Conservation (phyloP, 1,140 invertebrate species). For the Oedothorax gibbosus region DNA sequence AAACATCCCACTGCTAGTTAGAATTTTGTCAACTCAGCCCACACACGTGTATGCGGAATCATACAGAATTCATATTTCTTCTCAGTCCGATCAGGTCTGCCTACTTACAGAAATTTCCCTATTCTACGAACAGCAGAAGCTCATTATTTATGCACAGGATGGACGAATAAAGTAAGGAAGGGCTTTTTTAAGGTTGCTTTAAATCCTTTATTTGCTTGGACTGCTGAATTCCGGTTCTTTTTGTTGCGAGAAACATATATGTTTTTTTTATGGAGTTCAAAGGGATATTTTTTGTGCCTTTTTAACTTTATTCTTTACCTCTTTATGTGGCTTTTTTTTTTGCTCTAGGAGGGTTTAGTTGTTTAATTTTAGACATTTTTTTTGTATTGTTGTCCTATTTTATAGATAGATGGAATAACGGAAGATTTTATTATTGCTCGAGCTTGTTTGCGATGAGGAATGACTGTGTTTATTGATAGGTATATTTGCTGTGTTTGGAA, state of each 20-base stretch:
- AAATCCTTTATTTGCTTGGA: neutral
- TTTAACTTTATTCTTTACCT: no score
- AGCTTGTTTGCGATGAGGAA: no score
- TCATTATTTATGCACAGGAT: neutral
- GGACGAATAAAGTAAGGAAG: neutral
- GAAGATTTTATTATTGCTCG: no score
- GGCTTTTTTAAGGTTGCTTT: neutral
- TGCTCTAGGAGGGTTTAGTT: no score
- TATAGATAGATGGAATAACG: no score
- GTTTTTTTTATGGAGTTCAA: neutral
- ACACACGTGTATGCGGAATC: neutral
- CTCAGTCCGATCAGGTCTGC: neutral
- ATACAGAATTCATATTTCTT: constrained; percentile 28
- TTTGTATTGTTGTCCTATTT: no score
- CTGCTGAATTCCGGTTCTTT: neutral
- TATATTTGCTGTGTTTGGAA: no score
- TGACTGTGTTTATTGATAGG: no score
- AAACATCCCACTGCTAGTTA: no score
- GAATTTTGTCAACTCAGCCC: no score
- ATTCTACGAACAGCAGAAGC: neutral
- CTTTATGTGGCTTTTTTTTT: no score
- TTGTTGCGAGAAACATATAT: neutral
- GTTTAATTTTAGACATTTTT: no score
- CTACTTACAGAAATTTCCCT: neutral
- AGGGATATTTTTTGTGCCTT: neutral